Conservation (phyloP, 92 coral and sea anemone species). For the Porites lobata region DNA sequence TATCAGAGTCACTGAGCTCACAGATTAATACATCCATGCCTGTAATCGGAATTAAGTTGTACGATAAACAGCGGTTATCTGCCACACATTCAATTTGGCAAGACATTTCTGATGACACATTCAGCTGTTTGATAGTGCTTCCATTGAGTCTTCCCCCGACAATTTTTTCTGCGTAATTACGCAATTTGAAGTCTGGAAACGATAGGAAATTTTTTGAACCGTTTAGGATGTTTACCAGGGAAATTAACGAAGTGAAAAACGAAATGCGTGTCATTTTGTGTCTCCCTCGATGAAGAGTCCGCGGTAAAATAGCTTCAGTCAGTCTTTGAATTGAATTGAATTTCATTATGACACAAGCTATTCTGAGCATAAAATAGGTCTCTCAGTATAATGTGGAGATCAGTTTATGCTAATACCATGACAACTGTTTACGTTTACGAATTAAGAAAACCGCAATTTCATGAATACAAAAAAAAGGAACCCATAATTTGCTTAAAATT, state of each 20-base stretch:
- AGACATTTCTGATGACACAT: neutral
- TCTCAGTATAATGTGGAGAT: too few relatives aligned
- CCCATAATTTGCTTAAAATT: too few relatives aligned
- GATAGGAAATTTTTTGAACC: constrained; percentile 1
- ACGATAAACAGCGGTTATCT: constrained; percentile 21
- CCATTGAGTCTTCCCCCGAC: constrained; percentile 11
- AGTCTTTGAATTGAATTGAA: too few relatives aligned
- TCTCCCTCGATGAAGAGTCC: neutral
- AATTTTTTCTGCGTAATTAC: constrained; percentile 7
- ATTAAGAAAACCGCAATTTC: too few relatives aligned
- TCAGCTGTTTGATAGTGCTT: neutral
- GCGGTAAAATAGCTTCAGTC: too few relatives aligned
- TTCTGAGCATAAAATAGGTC: too few relatives aligned
- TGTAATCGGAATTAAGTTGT: constrained; percentile 19
- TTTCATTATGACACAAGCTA: too few relatives aligned
- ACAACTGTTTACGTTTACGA: too few relatives aligned
- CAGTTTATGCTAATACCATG: too few relatives aligned
- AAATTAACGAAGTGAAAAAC: neutral
- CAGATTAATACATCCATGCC: neutral
- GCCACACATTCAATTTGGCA: constrained; percentile 10
- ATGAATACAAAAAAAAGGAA: too few relatives aligned
- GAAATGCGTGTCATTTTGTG: neutral
- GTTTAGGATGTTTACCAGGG: neutral
- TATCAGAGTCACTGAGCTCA: constrained; percentile 29
- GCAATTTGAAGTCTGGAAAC: neutral